These are phyloP conservation scores for Aphelocoma coerulescens DNA, from an alignment of 2,113 vertebrate genomes.

Conservation along the genomic window DNA sequence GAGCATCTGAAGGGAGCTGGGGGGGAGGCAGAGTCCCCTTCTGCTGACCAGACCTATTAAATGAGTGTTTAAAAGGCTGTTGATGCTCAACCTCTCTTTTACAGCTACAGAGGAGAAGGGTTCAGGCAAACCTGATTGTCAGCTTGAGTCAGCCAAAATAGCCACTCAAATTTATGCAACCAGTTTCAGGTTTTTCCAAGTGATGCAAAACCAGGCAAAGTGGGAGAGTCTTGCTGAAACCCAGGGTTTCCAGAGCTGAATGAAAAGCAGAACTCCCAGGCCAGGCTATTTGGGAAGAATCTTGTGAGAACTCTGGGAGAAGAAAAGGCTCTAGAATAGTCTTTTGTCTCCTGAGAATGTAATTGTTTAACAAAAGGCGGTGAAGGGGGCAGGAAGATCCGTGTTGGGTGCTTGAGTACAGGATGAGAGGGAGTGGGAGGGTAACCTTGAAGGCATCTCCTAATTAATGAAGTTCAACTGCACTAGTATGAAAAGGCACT, in stretches of 20 bases:
- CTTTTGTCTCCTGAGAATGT: neutral
- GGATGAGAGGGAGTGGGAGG: neutral
- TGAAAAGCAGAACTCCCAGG: neutral
- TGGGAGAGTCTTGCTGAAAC: neutral
- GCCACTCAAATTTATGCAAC: neutral
- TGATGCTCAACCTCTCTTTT: neutral
- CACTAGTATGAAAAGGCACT: neutral
- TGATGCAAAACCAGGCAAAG: neutral
- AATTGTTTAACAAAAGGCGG: neutral
- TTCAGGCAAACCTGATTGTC: neutral
- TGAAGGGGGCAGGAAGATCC: neutral
- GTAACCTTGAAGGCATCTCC: neutral
- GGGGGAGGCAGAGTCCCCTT: neutral
- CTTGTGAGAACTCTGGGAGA: neutral
- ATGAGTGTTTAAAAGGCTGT: neutral
- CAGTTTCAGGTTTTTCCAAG: neutral
- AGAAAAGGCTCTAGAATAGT: neutral
- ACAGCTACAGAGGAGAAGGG: neutral
- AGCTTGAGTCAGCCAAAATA: neutral
- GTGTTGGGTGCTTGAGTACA: neutral
- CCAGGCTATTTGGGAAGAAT: neutral
- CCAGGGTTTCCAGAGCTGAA: neutral
- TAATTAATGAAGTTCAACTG: neutral
- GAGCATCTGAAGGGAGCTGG: neutral
- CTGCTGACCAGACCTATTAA: neutral